Evolutionary conservation across 1,140 invertebrate species (phyloP), one percentile per base, ranked within the genome.

Genomic region (Ectropis grisescens): DNA sequence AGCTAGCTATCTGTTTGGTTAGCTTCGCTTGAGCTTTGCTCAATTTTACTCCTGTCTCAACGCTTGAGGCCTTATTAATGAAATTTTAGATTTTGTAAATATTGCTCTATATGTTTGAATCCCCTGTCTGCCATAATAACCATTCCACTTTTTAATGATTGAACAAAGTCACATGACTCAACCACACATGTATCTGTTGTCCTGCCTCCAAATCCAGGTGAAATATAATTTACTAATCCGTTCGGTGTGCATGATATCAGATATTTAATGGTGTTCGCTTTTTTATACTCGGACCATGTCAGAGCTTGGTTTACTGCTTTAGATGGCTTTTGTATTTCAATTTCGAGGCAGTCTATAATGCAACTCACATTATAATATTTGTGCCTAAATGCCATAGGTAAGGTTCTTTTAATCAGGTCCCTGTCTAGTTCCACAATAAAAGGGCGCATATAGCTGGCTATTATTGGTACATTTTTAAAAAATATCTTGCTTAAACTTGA

Each of bases 401-500:
- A 19, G 16, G 3, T 19, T 4, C 8, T 19, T 3, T 19, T 19
- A 4, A 19, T 19, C 3, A 8, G 8, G 8, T 19, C 16, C 8
- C 8, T 19, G 8, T 41, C 31, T 29, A 37, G 9, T 22, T 23
- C 8, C 8, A 45, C 37, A 40, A 51, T 33, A 33, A 46, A 51
- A 12, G 35, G 29, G 7, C 19, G 9, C 13, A 46, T 14, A 13
- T 32, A 8, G 25, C 28, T 52, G n/a, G 37, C 41, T 38, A 52
- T 24, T 11, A 39, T 11, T 2, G 43, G 40, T 11, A 51, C 14
- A 41, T 40, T 37, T 44, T 42, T 46, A 5, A 29, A 7, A 36
- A 50, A 50, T 35, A 50, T 37, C 25, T 44, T 45, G 10, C 41
- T 41, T 13, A 19, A 26, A 38, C 34, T 24, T 11, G 33, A n/a